Conservation (phyloP, 2,797 vertebrate genomes). For the Phalloptychus januarius region DNA sequence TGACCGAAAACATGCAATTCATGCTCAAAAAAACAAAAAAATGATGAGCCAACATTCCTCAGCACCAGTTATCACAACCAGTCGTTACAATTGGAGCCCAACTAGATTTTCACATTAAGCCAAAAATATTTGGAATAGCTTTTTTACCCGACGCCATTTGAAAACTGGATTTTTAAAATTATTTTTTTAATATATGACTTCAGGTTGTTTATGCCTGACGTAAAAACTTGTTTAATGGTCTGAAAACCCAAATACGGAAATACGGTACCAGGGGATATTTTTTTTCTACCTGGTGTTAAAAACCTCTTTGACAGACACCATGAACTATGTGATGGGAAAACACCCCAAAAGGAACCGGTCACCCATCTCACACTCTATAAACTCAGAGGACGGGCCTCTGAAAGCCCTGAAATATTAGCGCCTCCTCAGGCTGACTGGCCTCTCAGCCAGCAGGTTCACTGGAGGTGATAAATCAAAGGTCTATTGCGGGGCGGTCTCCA, state of each 20-base stretch:
- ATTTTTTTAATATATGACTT: not conserved
- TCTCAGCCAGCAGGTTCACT: slow-evolving; percentile 63
- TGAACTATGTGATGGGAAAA: not conserved
- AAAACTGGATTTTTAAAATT: not conserved
- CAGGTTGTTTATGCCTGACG: not conserved
- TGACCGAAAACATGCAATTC: not conserved
- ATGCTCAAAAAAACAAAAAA: not conserved
- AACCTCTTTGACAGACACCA: not conserved
- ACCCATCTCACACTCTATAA: slow-evolving; percentile 7
- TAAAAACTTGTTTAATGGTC: not conserved
- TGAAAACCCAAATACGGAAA: not conserved
- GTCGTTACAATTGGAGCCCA: not conserved
- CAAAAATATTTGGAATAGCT: not conserved
- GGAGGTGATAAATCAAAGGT: slow-evolving; percentile 75
- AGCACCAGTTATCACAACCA: not conserved
- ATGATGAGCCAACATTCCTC: not conserved
- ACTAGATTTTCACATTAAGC: not conserved
- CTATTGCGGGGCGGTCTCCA: slow-evolving; percentile 52
- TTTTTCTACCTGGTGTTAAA: slow-evolving; percentile 5
- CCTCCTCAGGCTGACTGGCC: slow-evolving; percentile 53
- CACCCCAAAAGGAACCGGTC: slow-evolving; percentile 8
- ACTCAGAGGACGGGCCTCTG: slow-evolving; percentile 31
- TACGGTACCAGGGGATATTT: no score
- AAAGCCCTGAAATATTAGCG: slow-evolving; percentile 42
- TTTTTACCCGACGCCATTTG: not conserved